These are phyloP conservation scores for Smittia aterrima DNA, from an alignment of 2,888 invertebrate species.

Conservation along the genomic window DNA sequence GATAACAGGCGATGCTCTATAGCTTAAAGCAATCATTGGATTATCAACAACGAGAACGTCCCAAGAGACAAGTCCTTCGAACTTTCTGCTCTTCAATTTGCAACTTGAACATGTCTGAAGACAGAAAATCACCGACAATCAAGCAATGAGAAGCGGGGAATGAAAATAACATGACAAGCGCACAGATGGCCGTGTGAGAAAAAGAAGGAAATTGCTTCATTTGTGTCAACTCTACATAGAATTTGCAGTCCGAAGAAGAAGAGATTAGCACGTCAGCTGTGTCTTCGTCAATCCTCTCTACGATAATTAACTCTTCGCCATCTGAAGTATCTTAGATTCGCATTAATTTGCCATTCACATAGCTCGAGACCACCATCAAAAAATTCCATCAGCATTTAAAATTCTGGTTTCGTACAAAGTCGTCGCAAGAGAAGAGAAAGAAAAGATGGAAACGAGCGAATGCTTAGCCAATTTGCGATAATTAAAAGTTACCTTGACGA, in stretches of 20 bases:
- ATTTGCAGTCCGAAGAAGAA: background rate
- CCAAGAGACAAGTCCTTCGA: too few relatives aligned
- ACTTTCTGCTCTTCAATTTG: too few relatives aligned
- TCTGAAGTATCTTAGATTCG: background rate
- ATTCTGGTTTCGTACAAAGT: background rate
- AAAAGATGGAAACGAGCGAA: background rate
- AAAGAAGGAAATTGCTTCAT: conserved; percentile 28
- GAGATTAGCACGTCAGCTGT: background rate
- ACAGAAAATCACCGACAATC: background rate
- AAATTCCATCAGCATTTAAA: background rate
- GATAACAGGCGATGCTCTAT: background rate
- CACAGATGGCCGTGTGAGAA: background rate
- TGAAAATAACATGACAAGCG: background rate
- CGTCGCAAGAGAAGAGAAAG: background rate
- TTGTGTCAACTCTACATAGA: conserved; percentile 3
- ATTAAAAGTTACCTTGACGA: conserved; percentile 39
- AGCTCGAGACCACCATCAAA: background rate
- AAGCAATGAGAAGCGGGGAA: background rate
- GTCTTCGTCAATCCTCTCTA: background rate
- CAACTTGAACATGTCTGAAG: background rate
- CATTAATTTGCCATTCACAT: background rate
- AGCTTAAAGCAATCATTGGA: too few relatives aligned
- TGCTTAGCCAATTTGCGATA: conserved; percentile 23
- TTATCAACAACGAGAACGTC: too few relatives aligned
- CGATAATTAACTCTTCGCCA: background rate